These are phyloP conservation scores for Ylistrum balloti DNA, from an alignment of 1,140 invertebrate genomes.

Conservation along the genomic window DNA sequence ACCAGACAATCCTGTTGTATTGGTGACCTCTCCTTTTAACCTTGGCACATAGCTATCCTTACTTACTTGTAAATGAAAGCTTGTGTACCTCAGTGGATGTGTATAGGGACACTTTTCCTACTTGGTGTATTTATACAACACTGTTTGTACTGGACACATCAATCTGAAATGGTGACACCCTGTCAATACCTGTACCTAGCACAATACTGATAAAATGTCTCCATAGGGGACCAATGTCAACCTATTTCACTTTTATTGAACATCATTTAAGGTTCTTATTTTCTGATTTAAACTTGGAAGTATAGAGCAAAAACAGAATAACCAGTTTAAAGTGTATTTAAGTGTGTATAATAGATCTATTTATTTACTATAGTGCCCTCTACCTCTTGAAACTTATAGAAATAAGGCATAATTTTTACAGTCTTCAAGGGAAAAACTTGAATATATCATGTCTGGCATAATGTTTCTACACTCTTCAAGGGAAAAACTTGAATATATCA, in stretches of 20 bases:
- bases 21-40: too few species aligned
- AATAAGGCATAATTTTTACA: neutral
- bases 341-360: too few species aligned
- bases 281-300: neutral
- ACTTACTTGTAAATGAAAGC: neutral
- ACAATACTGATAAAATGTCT: neutral
- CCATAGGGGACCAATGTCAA: neutral
- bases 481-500: neutral
- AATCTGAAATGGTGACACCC: neutral
- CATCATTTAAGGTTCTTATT: neutral
- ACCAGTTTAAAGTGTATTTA: too few species aligned
- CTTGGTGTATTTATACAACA: neutral
- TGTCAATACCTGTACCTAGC: neutral
- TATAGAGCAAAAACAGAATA: too few species aligned
- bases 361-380: too few species aligned
- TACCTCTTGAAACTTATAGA: too few species aligned
- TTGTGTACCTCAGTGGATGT: neutral
- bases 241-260: neutral
- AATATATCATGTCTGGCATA: too few species aligned
- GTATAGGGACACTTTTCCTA: neutral
- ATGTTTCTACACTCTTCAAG: neutral
- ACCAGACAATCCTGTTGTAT: too few species aligned
- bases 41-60: too few species aligned
- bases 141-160: neutral
- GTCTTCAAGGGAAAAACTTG: neutral